Conservation (phyloP, 2,888 invertebrate species). For the Tenthredo amoena region DNA sequence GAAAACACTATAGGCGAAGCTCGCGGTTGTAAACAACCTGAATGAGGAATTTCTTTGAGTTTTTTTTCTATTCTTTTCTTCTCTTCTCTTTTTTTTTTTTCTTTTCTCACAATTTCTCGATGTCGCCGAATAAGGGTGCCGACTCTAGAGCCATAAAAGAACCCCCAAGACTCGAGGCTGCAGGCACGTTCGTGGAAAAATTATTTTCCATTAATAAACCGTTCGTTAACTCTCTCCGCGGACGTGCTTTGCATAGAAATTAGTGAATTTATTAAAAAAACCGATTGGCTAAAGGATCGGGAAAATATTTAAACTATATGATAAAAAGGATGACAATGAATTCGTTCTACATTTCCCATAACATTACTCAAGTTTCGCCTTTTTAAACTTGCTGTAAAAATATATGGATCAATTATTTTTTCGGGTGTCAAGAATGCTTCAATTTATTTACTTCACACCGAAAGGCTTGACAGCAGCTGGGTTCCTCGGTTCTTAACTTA, state of each 20-base stretch:
- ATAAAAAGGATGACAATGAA: neutral
- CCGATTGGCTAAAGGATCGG: neutral
- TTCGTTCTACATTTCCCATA: neutral
- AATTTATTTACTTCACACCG: neutral
- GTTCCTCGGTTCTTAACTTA: neutral
- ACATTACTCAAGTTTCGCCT: neutral
- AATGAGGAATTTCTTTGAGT: neutral
- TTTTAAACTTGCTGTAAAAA: neutral
- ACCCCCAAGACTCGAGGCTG: neutral
- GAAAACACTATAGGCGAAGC: neutral
- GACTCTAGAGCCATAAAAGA: neutral
- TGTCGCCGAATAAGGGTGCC: neutral
- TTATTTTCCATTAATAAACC: constrained; percentile 7
- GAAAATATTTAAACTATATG: neutral
- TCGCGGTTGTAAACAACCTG: neutral
- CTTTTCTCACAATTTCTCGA: neutral
- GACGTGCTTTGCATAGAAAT: constrained; percentile 23
- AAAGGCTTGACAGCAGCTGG: neutral
- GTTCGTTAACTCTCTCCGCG: neutral
- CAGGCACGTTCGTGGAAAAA: constrained; percentile 9
- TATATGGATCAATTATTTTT: neutral
- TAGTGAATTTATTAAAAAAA: neutral
- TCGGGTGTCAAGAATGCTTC: neutral
- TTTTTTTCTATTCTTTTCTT: neutral
- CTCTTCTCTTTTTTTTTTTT: neutral